These are phyloP conservation scores for Fundulus diaphanus DNA, from an alignment of 2,797 vertebrate genomes.

Conservation along the genomic window DNA sequence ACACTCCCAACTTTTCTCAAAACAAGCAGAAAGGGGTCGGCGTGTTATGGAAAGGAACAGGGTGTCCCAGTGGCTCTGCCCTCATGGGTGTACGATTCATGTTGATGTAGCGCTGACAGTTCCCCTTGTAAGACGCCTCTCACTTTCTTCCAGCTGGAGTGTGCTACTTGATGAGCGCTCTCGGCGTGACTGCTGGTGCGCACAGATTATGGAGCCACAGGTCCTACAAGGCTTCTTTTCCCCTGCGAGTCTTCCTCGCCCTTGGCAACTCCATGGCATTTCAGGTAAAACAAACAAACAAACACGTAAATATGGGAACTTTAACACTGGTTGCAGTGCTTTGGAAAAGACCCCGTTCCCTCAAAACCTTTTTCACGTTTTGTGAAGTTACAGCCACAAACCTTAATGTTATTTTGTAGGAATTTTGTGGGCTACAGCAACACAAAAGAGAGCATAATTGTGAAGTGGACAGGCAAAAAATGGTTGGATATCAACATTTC, in stretches of 20 bases:
- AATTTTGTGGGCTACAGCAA: background rate
- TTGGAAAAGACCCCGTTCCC: background rate
- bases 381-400: background rate
- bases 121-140: slow-evolving; percentile 36
- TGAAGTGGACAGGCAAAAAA: background rate
- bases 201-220: slow-evolving; percentile 97
- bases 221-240: slow-evolving; percentile 89
- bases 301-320: background rate
- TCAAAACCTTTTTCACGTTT: background rate
- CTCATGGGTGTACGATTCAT: slow-evolving; percentile 35
- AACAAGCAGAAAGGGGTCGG: slow-evolving; percentile 27
- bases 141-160: slow-evolving; percentile 69
- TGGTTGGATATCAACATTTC: no score
- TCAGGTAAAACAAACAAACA: slow-evolving; percentile 80
- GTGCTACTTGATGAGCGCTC: slow-evolving; percentile 85
- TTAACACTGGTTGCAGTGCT: background rate
- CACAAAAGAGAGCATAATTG: background rate
- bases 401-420: background rate
- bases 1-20: slow-evolving; percentile 31
- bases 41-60: slow-evolving; percentile 53
- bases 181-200: slow-evolving; percentile 91
- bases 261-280: slow-evolving; percentile 91
- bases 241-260: slow-evolving; percentile 88
- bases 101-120: slow-evolving; percentile 28
- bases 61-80: slow-evolving; percentile 45